phyloP scores from a whole-genome alignment of 2,888 invertebrate genomes.

The Chrysopilus asiliformis region DNA sequence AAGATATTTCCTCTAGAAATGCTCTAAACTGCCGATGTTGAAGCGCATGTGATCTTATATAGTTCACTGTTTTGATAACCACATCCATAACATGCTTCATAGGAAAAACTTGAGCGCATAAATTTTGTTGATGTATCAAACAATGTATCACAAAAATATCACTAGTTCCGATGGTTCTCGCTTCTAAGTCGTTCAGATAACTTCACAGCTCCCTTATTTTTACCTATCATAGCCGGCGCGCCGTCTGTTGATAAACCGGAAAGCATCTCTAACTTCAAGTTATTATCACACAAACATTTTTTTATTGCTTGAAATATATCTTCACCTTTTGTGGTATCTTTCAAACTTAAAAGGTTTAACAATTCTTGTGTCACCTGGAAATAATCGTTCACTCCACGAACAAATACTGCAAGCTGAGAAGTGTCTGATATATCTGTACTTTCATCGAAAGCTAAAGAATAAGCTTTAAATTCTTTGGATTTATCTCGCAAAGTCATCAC shows the following conservation, averaged over 20 bases:
- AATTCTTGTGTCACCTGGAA: slow-evolving; percentile 10
- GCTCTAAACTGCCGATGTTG: background rate
- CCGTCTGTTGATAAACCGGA: slow-evolving; percentile 7
- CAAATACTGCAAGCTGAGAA: slow-evolving; percentile 6
- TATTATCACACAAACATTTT: slow-evolving; percentile 8
- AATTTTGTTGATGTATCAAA: slow-evolving; percentile 10
- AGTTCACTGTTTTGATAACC: slow-evolving; percentile 2
- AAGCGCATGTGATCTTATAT: slow-evolving; percentile 1
- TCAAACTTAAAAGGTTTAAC: slow-evolving; percentile 9
- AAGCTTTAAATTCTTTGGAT: slow-evolving; percentile 5
- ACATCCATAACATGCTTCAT: slow-evolving; percentile 4
- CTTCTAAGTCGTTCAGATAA: no score
- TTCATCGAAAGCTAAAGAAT: slow-evolving; percentile 8
- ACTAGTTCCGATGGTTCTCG: background rate
- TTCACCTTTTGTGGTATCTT: slow-evolving; percentile 9
- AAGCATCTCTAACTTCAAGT: slow-evolving; percentile 6
- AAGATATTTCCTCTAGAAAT: slow-evolving; percentile 2
- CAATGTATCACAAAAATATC: slow-evolving; percentile 7
- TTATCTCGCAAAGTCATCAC: slow-evolving; percentile 1
- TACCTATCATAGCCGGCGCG: slow-evolving; percentile 6
- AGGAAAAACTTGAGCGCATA: slow-evolving; percentile 1
- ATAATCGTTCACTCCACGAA: slow-evolving; percentile 8
- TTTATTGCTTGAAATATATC: slow-evolving; percentile 8
- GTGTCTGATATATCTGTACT: slow-evolving; percentile 10
- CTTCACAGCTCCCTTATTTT: slow-evolving; percentile 10